Conservation (phyloP, 2,888 invertebrate genomes). For the Scaptomyza tumidula region DNA sequence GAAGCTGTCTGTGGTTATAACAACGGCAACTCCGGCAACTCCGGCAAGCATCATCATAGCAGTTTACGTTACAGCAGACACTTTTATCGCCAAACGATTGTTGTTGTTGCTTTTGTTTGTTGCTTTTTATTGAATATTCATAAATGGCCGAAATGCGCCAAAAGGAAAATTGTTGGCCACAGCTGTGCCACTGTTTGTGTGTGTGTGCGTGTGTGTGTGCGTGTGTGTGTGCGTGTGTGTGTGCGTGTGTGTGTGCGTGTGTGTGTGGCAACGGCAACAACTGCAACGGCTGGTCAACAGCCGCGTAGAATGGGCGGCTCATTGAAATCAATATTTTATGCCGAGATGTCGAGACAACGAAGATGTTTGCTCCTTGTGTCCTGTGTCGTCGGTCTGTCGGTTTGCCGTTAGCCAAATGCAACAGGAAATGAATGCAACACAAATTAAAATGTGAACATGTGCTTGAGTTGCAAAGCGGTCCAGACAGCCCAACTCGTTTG, state of each 20-base stretch:
- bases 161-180: slow-evolving; percentile 48
- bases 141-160: slow-evolving; percentile 70
- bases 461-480: slow-evolving; percentile 49
- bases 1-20: slow-evolving; percentile 63
- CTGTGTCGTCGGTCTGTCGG: not conserved
- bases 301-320: slow-evolving; percentile 18
- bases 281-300: slow-evolving; percentile 21
- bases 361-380: slow-evolving; percentile 42
- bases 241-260: not conserved
- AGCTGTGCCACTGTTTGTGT: slow-evolving; percentile 16
- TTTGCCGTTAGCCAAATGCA: slow-evolving; percentile 55
- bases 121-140: slow-evolving; percentile 82
- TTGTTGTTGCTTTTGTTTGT: slow-evolving; percentile 30
- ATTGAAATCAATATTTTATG: slow-evolving; percentile 80
- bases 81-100: slow-evolving; percentile 75
- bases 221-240: not conserved
- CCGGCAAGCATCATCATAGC: slow-evolving; percentile 9
- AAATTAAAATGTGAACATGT: slow-evolving; percentile 75
- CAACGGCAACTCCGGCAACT: too few species aligned
- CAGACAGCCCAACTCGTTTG: slow-evolving; percentile 62
- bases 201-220: not conserved
- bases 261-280: too few species aligned
- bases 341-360: slow-evolving; percentile 50
- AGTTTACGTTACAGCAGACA: slow-evolving; percentile 66
- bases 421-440: slow-evolving; percentile 79